phyloP scores from a whole-genome alignment of 2,797 vertebrate genomes.

The Thripadectes ignobilis region DNA sequence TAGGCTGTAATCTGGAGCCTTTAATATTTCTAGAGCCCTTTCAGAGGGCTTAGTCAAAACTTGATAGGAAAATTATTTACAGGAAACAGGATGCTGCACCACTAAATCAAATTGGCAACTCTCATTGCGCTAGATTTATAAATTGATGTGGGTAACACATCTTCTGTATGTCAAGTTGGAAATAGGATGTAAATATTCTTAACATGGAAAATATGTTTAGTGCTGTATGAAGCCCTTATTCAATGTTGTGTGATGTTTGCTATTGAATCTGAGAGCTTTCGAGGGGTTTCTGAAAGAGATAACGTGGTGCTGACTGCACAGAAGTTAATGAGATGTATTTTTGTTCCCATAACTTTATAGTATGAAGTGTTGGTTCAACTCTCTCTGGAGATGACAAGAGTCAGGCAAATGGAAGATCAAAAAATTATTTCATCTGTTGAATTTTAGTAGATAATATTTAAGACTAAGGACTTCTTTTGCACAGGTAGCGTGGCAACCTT shows the following conservation, averaged over 20 bases:
- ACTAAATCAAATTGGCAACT: background rate
- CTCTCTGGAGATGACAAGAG: background rate
- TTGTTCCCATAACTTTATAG: background rate
- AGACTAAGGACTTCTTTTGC: background rate
- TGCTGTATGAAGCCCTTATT: background rate
- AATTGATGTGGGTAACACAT: background rate
- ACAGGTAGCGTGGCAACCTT: background rate
- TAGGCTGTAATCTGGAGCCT: background rate
- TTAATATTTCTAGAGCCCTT: background rate
- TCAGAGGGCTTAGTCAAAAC: background rate
- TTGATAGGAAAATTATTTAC: background rate
- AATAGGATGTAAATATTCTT: conserved; percentile 16
- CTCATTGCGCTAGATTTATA: background rate
- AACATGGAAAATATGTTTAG: background rate
- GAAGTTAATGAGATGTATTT: background rate
- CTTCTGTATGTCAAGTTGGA: background rate
- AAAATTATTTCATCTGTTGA: background rate
- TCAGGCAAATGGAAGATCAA: background rate
- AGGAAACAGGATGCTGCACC: background rate
- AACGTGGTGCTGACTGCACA: background rate
- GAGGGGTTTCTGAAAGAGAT: background rate
- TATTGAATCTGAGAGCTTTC: background rate
- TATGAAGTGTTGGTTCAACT: background rate
- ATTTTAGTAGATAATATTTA: background rate
- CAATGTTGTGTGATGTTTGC: background rate